Evolutionary conservation across 1,140 invertebrate species (phyloP).

Genomic region (Camponotus floridanus): DNA sequence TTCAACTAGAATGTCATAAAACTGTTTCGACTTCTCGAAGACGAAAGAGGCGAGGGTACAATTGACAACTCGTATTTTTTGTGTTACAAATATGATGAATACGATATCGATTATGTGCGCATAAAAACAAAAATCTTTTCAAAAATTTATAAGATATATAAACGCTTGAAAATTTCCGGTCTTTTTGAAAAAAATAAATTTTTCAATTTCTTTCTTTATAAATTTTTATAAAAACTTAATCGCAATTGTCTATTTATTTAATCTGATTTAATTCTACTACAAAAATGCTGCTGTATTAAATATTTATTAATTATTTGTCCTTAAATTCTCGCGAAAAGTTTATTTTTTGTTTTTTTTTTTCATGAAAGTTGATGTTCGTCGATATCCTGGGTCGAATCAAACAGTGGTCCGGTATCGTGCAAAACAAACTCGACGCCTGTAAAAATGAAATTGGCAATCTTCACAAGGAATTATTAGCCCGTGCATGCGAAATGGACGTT

Average conservation of each 20-base stretch:
- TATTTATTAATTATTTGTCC: constrained; percentile 8
- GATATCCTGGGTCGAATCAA: constrained; percentile 77
- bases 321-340: neutral
- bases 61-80: constrained; percentile 17
- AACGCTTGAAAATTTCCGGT: too few species aligned
- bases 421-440: constrained; percentile 73
- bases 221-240: neutral
- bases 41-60: constrained; percentile 47
- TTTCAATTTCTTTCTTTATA: neutral
- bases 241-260: neutral
- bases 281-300: neutral
- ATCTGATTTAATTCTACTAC: neutral
- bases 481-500: constrained; percentile 45
- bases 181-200: too few species aligned
- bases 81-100: neutral
- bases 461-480: constrained; percentile 70
- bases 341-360: neutral
- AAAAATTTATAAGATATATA: constrained; percentile 28
- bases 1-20: constrained; percentile 68
- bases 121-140: neutral
- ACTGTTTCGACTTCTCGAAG: constrained; percentile 44
- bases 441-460: constrained; percentile 68
- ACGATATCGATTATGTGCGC: too few species aligned
- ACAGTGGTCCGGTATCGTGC: constrained; percentile 74
- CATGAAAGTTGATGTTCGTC: constrained; percentile 78